phyloP scores from a whole-genome alignment of 1,140 invertebrate species.

The Mizuhopecten yessoensis region DNA sequence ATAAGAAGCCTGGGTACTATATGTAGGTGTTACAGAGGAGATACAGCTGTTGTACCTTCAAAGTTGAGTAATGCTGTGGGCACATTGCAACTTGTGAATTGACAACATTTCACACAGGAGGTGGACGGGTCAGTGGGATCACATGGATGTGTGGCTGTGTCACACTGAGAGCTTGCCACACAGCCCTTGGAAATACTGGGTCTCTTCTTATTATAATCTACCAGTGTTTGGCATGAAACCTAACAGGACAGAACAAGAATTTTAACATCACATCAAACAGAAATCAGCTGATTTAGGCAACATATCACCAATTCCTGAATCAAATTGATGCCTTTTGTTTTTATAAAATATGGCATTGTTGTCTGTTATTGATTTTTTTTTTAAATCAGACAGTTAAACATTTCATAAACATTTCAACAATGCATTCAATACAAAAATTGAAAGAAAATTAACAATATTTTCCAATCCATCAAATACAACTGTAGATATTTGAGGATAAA shows the following conservation, averaged over 20 bases:
- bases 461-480: no score
- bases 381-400: no score
- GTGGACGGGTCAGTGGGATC: slow-evolving; percentile 42
- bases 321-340: no score
- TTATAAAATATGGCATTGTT: no score
- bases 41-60: slow-evolving; percentile 44
- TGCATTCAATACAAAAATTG: no score
- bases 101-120: slow-evolving; percentile 49
- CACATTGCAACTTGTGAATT: not conserved
- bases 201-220: slow-evolving; percentile 49
- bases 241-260: not conserved
- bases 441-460: no score
- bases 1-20: not conserved
- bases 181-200: slow-evolving; percentile 44
- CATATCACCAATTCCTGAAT: no score
- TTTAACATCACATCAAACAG: no score
- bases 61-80: not conserved
- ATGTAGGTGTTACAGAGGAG: not conserved
- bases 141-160: not conserved
- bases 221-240: slow-evolving; percentile 46
- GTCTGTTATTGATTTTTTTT: no score
- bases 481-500: no score
- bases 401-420: no score
- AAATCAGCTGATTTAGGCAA: no score
- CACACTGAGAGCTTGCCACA: slow-evolving; percentile 24